Evolutionary conservation across 1,140 invertebrate genomes (phyloP).

Genomic region (Drepana arcuata): DNA sequence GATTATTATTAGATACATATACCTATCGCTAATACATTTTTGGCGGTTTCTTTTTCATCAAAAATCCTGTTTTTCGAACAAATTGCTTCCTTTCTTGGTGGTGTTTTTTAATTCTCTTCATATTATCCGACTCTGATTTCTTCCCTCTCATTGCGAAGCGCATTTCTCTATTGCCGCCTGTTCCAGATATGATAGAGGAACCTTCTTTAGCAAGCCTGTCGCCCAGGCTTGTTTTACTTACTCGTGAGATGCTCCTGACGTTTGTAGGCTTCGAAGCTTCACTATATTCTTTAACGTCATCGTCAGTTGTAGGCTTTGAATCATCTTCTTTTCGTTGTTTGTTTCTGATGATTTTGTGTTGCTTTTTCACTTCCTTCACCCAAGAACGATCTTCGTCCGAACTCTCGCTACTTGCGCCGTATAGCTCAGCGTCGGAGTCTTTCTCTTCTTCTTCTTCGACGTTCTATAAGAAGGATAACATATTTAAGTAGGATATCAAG

Average conservation of each 20-base stretch:
- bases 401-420: constrained; percentile 63
- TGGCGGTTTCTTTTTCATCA: constrained; percentile 43
- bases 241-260: constrained; percentile 41
- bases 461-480: constrained; percentile 19
- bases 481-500: too few species aligned
- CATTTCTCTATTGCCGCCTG: constrained; percentile 83
- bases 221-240: constrained; percentile 78
- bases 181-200: constrained; percentile 73
- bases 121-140: constrained; percentile 65
- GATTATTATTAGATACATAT: constrained; percentile 12
- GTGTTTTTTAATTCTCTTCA: constrained; percentile 76
- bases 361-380: constrained; percentile 85
- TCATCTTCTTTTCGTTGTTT: constrained; percentile 52
- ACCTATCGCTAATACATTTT: constrained; percentile 30
- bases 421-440: constrained; percentile 64
- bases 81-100: constrained; percentile 81
- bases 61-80: constrained; percentile 76
- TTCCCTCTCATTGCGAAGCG: constrained; percentile 76
- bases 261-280: constrained; percentile 29
- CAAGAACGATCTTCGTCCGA: constrained; percentile 86
- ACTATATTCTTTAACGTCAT: constrained; percentile 27
- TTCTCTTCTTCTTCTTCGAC: constrained; percentile 46
- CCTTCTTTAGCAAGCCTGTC: constrained; percentile 78
- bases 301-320: constrained; percentile 22
- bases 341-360: constrained; percentile 71